These are phyloP conservation scores for Manacus vitellinus DNA, from an alignment of 2,113 vertebrate genomes.

Conservation along the genomic window DNA sequence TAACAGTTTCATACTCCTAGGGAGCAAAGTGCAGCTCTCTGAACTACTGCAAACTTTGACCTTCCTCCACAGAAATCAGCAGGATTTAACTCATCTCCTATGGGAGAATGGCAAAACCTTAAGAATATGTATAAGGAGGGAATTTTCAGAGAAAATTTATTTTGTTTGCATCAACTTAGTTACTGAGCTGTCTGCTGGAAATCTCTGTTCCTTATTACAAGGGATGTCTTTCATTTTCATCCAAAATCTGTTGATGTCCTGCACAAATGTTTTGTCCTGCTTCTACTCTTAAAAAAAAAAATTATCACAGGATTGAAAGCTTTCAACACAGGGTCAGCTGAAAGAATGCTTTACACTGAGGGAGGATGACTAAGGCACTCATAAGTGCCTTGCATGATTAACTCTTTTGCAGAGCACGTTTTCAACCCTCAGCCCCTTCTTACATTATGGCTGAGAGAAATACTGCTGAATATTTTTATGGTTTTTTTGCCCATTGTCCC, in stretches of 20 bases:
- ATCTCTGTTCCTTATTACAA: background rate
- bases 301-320: background rate
- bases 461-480: background rate
- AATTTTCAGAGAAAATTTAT: background rate
- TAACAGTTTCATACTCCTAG: background rate
- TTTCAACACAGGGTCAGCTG: background rate
- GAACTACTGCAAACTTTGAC: background rate
- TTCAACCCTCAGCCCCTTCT: background rate
- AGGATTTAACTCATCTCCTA: background rate
- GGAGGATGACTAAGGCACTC: background rate
- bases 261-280: background rate
- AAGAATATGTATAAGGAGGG: background rate
- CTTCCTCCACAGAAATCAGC: background rate
- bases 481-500: background rate
- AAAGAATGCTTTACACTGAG: background rate
- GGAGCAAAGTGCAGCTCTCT: background rate
- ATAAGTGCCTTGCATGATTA: background rate
- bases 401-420: background rate
- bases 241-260: background rate
- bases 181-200: background rate
- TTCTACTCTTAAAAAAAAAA: background rate
- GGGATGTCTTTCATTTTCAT: background rate
- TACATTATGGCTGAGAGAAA: background rate
- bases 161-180: background rate
- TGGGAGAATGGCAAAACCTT: background rate